These are phyloP conservation scores for Paracentrotus lividus DNA, from an alignment of 53 echinoderm and acorn worm species.

Conservation along the genomic window DNA sequence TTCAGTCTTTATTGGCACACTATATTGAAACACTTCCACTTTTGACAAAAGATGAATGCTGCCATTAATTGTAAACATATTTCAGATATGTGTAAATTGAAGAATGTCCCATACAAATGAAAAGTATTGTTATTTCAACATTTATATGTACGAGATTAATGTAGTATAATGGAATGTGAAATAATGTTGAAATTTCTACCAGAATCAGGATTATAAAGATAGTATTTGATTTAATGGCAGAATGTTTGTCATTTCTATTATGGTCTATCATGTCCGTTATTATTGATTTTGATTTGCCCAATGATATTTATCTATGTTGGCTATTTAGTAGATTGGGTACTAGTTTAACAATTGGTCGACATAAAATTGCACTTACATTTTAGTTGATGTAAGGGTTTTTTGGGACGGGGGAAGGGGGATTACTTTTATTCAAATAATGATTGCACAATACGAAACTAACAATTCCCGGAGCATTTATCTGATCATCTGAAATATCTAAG, in stretches of 20 bases:
- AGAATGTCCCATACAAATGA: neutral
- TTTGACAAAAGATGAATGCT: neutral
- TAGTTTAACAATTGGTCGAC: neutral
- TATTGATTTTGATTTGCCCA: neutral
- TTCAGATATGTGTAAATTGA: neutral
- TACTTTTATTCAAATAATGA: too few relatives aligned
- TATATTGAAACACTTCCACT: neutral
- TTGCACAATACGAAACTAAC: too few relatives aligned
- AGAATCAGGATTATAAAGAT: neutral
- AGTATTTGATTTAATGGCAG: neutral
- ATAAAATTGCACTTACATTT: neutral
- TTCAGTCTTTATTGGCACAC: neutral
- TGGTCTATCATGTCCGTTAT: neutral
- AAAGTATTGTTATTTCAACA: neutral
- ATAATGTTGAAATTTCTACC: neutral
- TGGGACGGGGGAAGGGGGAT: too few relatives aligned
- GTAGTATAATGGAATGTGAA: neutral
- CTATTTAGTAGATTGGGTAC: neutral
- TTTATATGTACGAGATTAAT: neutral
- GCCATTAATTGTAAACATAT: neutral
- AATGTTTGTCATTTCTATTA: neutral
- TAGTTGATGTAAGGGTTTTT: too few relatives aligned
- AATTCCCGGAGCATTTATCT: neutral
- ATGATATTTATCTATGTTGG: neutral
- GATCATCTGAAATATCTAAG: conserved; percentile 25